phyloP scores from a whole-genome alignment of 2,888 invertebrate genomes.

The Phengaris arion region DNA sequence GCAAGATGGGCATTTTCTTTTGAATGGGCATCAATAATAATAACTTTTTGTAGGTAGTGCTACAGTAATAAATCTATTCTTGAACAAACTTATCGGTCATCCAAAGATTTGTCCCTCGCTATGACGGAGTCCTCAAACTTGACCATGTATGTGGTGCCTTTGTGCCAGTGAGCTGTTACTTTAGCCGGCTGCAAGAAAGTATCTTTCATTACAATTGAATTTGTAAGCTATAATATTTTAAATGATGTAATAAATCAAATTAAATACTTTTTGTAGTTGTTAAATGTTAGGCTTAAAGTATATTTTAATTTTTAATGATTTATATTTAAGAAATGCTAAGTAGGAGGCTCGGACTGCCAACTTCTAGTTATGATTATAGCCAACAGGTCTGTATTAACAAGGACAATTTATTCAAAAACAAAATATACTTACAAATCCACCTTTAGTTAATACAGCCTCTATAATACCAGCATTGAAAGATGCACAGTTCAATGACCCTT shows the following conservation, averaged over 20 bases:
- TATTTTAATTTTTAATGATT: no score
- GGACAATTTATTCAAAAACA: background rate
- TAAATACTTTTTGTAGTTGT: no score
- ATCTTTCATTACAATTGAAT: background rate
- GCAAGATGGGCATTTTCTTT: no score
- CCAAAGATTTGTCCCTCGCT: constrained; percentile 92
- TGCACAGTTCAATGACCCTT: constrained; percentile 97
- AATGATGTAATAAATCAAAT: background rate
- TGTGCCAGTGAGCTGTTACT: constrained; percentile 99
- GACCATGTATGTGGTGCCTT: constrained; percentile 99
- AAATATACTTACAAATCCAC: constrained; percentile 93
- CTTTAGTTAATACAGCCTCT: constrained; percentile 95
- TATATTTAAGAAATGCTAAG: no score
- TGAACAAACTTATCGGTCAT: constrained; percentile 83
- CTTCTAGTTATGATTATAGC: no score
- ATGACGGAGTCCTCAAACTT: constrained; percentile 97
- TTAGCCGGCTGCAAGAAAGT: constrained; percentile 91
- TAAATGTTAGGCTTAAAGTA: no score
- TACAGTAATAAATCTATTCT: background rate
- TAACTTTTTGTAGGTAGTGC: background rate
- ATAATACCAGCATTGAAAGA: constrained; percentile 99
- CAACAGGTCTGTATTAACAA: no score
- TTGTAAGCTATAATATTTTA: constrained; percentile 3
- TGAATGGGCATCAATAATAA: background rate
- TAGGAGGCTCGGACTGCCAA: no score